phyloP scores from a whole-genome alignment of 2,888 invertebrate species.

The Cataglyphis rosenhaueri region DNA sequence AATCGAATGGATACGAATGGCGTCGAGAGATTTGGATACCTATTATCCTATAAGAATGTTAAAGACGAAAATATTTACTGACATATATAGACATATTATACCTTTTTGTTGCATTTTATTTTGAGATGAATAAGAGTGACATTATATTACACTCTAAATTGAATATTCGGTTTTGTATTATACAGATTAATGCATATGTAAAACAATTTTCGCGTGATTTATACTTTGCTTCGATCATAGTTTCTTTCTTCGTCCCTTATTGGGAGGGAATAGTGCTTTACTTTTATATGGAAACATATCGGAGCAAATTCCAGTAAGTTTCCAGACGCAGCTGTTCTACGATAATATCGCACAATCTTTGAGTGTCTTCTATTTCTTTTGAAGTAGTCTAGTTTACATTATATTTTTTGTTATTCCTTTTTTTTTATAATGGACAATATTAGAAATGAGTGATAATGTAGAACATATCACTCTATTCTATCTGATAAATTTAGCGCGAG shows the following conservation, averaged over 20 bases:
- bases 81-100: constrained; percentile 7
- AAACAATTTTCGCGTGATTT: constrained; percentile 51
- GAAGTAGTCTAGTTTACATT: constrained; percentile 51
- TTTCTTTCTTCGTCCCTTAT: constrained; percentile 39
- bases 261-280: constrained; percentile 56
- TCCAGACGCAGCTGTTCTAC: constrained; percentile 57
- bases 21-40: constrained; percentile 10
- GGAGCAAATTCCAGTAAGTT: constrained; percentile 57
- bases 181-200: constrained; percentile 54
- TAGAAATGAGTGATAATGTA: constrained; percentile 21
- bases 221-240: constrained; percentile 46
- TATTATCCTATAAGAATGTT: constrained; percentile 19
- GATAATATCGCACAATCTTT: constrained; percentile 57
- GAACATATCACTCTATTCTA: constrained; percentile 28
- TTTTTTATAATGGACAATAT: constrained; percentile 40
- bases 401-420: constrained; percentile 1
- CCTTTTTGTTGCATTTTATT: constrained; percentile 15
- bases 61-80: constrained; percentile 15
- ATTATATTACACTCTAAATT: constrained; percentile 3
- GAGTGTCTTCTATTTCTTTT: constrained; percentile 35
- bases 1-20: background rate
- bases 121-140: background rate
- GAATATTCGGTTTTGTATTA: constrained; percentile 53
- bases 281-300: constrained; percentile 59
- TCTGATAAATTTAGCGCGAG: constrained; percentile 34